These are phyloP conservation scores for Piscicola geometra DNA, from an alignment of 2,888 invertebrate species.

Conservation along the genomic window DNA sequence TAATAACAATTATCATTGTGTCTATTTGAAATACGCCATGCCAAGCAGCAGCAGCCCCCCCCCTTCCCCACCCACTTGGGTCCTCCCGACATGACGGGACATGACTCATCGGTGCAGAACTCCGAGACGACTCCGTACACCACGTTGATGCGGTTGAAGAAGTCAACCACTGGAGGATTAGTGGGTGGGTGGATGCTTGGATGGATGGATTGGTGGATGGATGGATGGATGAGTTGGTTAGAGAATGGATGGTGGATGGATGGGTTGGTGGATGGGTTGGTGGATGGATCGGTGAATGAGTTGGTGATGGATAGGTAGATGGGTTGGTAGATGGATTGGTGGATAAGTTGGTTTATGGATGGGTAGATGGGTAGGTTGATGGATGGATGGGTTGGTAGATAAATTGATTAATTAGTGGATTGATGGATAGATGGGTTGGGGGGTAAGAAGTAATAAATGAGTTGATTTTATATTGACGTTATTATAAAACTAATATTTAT, in stretches of 20 bases:
- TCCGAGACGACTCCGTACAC: constrained; percentile 80
- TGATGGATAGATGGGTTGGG: neutral
- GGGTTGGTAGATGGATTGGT: neutral
- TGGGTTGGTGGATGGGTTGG: neutral
- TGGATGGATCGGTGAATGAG: too few species aligned
- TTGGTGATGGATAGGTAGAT: neutral
- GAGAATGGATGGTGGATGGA: neutral
- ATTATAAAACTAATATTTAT: too few species aligned
- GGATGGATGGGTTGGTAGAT: neutral
- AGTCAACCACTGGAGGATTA: constrained; percentile 65
- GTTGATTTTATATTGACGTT: too few species aligned
- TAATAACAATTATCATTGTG: neutral
- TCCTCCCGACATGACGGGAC: constrained; percentile 86
- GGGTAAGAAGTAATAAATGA: neutral
- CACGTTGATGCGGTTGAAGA: constrained; percentile 85
- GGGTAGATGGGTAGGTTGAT: too few species aligned
- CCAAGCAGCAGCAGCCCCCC: neutral
- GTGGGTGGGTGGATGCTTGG: neutral
- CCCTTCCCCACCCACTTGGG: constrained; percentile 60
- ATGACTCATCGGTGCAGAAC: constrained; percentile 74
- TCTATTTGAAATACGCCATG: neutral
- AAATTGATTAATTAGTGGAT: too few species aligned
- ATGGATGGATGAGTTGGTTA: neutral
- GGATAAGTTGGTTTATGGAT: too few species aligned
- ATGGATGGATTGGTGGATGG: neutral